Base-by-base conservation (phyloP, 2,113 vertebrate species). In the Alligator mississippiensis region DNA sequence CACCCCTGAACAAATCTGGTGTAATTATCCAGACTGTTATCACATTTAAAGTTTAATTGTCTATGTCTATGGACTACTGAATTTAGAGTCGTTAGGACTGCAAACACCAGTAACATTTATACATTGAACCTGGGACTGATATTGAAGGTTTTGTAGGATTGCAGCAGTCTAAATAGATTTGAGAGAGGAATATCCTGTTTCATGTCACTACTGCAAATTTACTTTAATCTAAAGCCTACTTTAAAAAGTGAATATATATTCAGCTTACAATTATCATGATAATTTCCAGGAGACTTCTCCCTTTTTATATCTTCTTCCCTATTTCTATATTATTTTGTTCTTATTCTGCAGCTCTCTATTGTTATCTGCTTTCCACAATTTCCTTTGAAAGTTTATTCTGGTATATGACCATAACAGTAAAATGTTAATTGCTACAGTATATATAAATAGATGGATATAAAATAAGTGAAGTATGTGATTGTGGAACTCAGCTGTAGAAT, bases 161-260 rank as follows among this genome's bases (percentile, higher is more conserved):
- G 9, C 58, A 38, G 12, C 63, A 77, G 28, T 10, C 64, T 54
- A 70, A 55, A 10, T 47, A 77, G 18, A 57, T 83, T 80, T 80
- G 58, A 4, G 80, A 80, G 10, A 87, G 27, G 54, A 62, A 58
- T 4, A 1, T 4, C 1, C 3, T 4, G 1, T 59, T 3, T 4
- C n/a, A 70, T 11, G 9, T 11, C 9, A 34, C 30, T 34, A 17
- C 30, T 70, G 18, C 30, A 38, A 72, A 38, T 72, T n/a, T 12
- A 72, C 68, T 38, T 47, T 47, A 47, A 22, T 62, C 58, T 79
- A 9, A 63, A 59, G 60, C 21, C 80, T 5, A 34, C 22, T 75
- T 75, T 83, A 4, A 54, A 88, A 89, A 72, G 58, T 76, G 30
- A 91, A 60, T 14, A 85, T 64, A 81, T n/a, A 47, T 38, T 87